Evolutionary conservation across 2,797 vertebrate species (phyloP), one percentile per base, ranked within the genome.

Genomic region (Aulostomus chinensis): DNA sequence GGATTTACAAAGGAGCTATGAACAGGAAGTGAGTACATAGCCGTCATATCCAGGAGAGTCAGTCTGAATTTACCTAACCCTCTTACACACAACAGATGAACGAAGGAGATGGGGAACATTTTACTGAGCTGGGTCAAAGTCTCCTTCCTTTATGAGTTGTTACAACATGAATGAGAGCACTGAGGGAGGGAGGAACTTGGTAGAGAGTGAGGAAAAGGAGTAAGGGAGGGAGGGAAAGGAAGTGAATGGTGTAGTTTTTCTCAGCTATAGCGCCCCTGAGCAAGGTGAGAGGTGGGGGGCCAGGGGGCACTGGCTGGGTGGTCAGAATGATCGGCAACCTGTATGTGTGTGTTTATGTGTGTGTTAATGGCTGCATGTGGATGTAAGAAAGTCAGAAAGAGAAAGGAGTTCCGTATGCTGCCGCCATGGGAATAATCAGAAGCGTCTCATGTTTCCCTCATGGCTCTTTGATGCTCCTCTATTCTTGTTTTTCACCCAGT

Each of bases 61-160:
- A 1, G 15, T 41, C 42, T 35, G 48, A 66, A 68, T 69, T 68
- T 72, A 40, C 68, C 53, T 12, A 51, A 56, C 51, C 46, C 62
- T 60, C 56, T 49, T 58, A 52, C 54, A 53, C 57, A 36, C 48
- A 39, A 52, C 65, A 66, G 72, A 78, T 73, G 74, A 80, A 58
- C 50, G n/a, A 55, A 54, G 47, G 59, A 64, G 68, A 78, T 58
- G 43, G 62, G 73, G 73, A 81, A 73, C 69, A 51, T 76, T 80
- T 80, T 66, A 78, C 78, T 61, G 70, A 68, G 52, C 58, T 45
- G 47, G 91, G 90, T 92, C 91, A 92, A 92, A 92, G 91, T 92
- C 88, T 85, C 80, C 62, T 85, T 79, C 77, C 83, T 92, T 92
- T 91, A 92, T 36, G 82, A 91, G 86, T 88, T 88, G 88, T 91